Percentiles rank a stretch among this genome's conserved stretches.
Conservation (phyloP, 1,140 invertebrate genomes). For the Penaeus chinensis region DNA sequence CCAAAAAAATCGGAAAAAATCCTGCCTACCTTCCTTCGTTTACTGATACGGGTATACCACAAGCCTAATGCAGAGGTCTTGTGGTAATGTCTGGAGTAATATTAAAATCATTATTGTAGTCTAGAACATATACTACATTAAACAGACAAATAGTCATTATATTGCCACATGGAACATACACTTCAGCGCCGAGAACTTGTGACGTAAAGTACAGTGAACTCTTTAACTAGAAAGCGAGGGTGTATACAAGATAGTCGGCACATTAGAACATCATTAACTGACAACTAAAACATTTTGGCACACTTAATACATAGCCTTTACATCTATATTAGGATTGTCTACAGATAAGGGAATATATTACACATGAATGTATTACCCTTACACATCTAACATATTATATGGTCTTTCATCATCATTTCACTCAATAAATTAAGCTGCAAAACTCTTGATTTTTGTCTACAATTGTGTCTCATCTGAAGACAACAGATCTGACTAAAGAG, state of each 20-base stretch:
- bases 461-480: neutral
- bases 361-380: conserved; percentile 51
- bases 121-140: conserved; percentile 51
- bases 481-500: neutral
- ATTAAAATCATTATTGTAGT: conserved; percentile 49
- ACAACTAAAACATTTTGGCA: conserved; percentile 58
- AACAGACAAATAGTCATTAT: conserved; percentile 51
- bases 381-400: conserved; percentile 40
- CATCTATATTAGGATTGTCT: conserved; percentile 61
- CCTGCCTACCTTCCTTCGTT: conserved; percentile 37
- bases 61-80: conserved; percentile 26
- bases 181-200: conserved; percentile 42
- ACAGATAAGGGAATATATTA: conserved; percentile 57
- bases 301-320: conserved; percentile 60
- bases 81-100: conserved; percentile 40
- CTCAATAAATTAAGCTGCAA: conserved; percentile 33
- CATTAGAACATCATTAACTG: conserved; percentile 38
- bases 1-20: conserved; percentile 32
- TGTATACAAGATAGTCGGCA: conserved; percentile 41
- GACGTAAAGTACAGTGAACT: conserved; percentile 49
- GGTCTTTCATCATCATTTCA: conserved; percentile 44
- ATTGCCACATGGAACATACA: conserved; percentile 54
- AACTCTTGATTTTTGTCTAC: neutral
- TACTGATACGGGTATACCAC: conserved; percentile 29
- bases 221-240: conserved; percentile 28